Conservation (phyloP, 1,140 invertebrate genomes). For the Drosophila nannoptera region DNA sequence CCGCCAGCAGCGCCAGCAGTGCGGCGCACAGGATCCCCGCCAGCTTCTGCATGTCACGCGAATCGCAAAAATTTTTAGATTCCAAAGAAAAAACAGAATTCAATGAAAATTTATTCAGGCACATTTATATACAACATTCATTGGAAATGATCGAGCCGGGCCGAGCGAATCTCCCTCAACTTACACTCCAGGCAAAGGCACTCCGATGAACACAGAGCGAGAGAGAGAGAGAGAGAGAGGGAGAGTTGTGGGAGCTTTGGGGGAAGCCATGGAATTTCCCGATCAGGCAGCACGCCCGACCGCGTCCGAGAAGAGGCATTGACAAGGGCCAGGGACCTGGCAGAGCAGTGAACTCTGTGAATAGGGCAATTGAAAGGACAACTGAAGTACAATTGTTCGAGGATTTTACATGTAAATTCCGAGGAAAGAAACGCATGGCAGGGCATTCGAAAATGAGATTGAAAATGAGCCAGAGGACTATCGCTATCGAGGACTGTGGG, state of each 20-base stretch:
- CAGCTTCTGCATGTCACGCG: not conserved
- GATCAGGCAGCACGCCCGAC: no score
- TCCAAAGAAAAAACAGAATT: not conserved
- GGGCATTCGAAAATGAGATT: not conserved
- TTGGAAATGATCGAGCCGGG: no score
- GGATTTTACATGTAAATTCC: constrained; percentile 1
- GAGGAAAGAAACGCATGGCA: not conserved
- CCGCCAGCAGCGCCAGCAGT: not conserved
- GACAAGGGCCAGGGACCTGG: not conserved
- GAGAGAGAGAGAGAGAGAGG: no score
- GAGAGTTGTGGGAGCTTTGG: no score
- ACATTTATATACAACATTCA: not conserved
- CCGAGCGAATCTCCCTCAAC: no score
- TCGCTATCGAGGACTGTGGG: not conserved
- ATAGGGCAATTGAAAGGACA: not conserved
- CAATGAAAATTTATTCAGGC: not conserved
- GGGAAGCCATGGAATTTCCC: no score
- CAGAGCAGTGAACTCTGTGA: not conserved
- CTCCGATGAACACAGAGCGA: no score
- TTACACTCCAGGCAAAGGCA: no score
- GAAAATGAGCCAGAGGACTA: not conserved
- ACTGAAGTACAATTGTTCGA: not conserved
- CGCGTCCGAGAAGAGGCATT: not conserved
- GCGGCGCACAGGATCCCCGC: not conserved
- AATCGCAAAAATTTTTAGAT: not conserved